Evolutionary conservation across 2,113 vertebrate species (phyloP).

Genomic region (Vicugna pacos): DNA sequence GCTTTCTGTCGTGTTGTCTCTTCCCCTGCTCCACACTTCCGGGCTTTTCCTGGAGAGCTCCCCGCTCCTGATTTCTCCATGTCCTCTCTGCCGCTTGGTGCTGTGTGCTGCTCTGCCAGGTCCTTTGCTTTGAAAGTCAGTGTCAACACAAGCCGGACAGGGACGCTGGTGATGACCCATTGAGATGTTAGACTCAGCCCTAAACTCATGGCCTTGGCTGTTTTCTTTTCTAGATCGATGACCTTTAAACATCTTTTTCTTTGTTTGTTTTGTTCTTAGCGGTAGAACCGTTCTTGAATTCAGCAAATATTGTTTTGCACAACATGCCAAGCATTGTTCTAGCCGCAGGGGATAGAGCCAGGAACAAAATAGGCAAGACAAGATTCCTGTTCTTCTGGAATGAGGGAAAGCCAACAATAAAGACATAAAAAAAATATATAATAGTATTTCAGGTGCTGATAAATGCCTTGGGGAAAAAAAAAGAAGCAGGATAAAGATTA

Average conservation of each 20-base stretch:
- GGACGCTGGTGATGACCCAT: accelerated
- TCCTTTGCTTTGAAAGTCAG: not conserved
- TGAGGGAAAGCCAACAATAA: not conserved
- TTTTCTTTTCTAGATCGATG: not conserved
- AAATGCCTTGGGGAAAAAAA: not conserved
- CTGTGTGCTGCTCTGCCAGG: not conserved
- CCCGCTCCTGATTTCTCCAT: not conserved
- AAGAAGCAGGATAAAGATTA: not conserved
- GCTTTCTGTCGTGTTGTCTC: accelerated
- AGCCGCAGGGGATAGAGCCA: not conserved
- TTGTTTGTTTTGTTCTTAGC: not conserved
- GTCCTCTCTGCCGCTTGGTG: not conserved
- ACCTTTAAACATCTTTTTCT: not conserved
- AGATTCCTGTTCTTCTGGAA: not conserved
- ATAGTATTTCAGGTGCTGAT: not conserved
- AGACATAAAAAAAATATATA: not conserved
- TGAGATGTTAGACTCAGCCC: not conserved
- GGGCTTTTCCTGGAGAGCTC: not conserved
- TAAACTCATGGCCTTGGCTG: not conserved
- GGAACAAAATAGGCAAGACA: not conserved
- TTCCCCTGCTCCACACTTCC: accelerated
- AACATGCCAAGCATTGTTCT: not conserved
- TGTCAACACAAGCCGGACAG: accelerated
- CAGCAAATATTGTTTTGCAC: not conserved
- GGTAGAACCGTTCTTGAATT: not conserved